Evolutionary conservation across 2,113 vertebrate genomes (phyloP).

Genomic region (Copsychus sechellarum): DNA sequence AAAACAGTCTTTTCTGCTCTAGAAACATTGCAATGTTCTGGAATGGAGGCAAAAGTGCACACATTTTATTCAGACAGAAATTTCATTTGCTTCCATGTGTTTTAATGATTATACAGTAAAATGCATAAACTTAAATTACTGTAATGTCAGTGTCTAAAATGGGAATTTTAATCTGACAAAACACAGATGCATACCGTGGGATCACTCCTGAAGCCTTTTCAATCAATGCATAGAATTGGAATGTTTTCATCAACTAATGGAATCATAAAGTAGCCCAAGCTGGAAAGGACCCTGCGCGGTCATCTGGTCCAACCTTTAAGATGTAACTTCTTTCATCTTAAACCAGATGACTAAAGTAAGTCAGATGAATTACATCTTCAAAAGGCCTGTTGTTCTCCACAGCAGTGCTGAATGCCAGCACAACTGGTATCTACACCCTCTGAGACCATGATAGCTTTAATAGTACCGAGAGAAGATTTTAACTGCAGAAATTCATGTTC

Average conservation of each 20-base stretch:
- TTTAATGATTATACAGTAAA: neutral
- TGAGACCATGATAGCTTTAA: neutral
- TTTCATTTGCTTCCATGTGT: neutral
- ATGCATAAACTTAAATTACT: neutral
- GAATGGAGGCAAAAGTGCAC: neutral
- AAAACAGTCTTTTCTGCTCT: neutral
- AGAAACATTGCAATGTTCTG: neutral
- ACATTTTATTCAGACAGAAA: neutral
- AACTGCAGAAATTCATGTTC: neutral
- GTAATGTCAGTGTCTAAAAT: neutral
- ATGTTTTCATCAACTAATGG: neutral
- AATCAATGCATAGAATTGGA: neutral
- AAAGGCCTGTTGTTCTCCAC: neutral
- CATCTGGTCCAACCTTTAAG: neutral
- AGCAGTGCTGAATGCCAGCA: neutral
- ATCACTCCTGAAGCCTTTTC: neutral
- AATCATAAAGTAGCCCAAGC: neutral
- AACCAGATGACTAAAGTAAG: neutral
- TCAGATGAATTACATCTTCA: neutral
- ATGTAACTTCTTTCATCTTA: neutral
- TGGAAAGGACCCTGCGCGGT: neutral
- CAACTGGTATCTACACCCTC: neutral
- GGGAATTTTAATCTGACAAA: neutral
- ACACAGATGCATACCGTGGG: neutral
- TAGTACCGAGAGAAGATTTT: neutral